Conservation (phyloP, 1,140 invertebrate genomes). For the Amyelois transitella region DNA sequence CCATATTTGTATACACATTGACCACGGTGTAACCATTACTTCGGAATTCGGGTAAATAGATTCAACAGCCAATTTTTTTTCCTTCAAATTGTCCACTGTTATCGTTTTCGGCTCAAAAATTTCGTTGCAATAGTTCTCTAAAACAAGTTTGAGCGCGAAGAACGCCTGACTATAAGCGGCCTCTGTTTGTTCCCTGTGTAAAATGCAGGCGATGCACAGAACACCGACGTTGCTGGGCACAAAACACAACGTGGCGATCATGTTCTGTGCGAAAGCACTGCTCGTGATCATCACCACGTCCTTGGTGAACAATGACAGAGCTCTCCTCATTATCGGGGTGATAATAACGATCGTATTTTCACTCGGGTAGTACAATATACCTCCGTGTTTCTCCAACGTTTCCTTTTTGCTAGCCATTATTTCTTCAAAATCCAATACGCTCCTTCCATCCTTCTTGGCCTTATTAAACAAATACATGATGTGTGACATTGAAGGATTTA, state of each 20-base stretch:
- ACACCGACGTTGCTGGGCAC: conserved; percentile 18
- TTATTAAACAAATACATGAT: conserved; percentile 8
- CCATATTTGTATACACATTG: conserved; percentile 10
- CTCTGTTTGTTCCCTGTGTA: conserved; percentile 10
- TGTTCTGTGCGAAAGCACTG: not conserved
- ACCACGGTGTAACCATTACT: not conserved
- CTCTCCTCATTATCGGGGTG: conserved; percentile 12
- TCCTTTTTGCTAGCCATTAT: not conserved
- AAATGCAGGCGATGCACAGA: conserved; percentile 15
- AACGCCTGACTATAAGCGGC: conserved; percentile 16
- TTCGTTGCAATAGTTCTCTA: conserved; percentile 2
- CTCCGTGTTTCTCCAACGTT: not conserved
- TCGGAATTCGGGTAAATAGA: conserved; percentile 4
- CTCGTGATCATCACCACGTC: conserved; percentile 19
- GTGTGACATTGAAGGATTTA: conserved; percentile 15
- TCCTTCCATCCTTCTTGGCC: not conserved
- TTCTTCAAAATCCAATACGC: not conserved
- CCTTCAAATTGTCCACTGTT: not conserved
- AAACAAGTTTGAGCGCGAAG: not conserved
- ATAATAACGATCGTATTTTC: conserved; percentile 5
- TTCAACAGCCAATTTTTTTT: not conserved
- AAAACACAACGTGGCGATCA: conserved; percentile 4
- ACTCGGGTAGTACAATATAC: not conserved
- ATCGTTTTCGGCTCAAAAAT: conserved; percentile 8
- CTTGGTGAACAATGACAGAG: not conserved